Base-by-base conservation (phyloP, 2,888 invertebrate genomes). In the Cerastis rubricosa region DNA sequence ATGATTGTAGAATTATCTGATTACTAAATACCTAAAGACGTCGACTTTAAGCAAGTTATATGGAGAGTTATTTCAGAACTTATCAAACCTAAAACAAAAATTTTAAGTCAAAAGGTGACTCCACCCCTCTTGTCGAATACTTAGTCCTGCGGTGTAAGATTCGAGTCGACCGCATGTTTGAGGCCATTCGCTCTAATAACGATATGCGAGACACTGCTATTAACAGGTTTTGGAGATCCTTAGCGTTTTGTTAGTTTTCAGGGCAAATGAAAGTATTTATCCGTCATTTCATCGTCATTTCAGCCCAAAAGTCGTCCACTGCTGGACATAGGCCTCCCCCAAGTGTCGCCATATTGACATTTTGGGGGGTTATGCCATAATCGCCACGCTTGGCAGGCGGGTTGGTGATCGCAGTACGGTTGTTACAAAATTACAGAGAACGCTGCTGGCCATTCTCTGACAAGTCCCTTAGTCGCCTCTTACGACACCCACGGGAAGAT, bases 161-260 rank as follows among this genome's bases (percentile, higher is more conserved):
- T 89, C 86, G 69, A 85, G 80, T 81, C 76, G 68, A 90, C 91
- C 89, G 89, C 91, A 89, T 87, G 90, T 89, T 90, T 89, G 89
- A 67, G 88, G 89, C 76, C 45, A 73, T 80, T 78, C 71, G 79
- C 78, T 85, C 84, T 78, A 85, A 80, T 86, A 87, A 84, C 78
- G 70, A 69, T 67, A 81, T 85, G 76, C 61, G 63, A 82, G 65
- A 82, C 75, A 73, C 64, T 25, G 66, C 74, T 74, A 71, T 40
- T 74, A 74, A 70, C 83, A 78, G 43, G 66, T 82, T 85, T 81
- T 63, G 49, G 69, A 61, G 54, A 19, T 75, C 64, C 35, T 57
- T 40, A 67, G 1, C 22, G 14, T 61, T 61, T 25, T 25, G 3
- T 3, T 57, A 19, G 17, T 19, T 49, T 17, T 59, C 1, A 14